These are phyloP conservation scores for Laspeyria flexula DNA, from an alignment of 2,888 invertebrate species.

Conservation along the genomic window DNA sequence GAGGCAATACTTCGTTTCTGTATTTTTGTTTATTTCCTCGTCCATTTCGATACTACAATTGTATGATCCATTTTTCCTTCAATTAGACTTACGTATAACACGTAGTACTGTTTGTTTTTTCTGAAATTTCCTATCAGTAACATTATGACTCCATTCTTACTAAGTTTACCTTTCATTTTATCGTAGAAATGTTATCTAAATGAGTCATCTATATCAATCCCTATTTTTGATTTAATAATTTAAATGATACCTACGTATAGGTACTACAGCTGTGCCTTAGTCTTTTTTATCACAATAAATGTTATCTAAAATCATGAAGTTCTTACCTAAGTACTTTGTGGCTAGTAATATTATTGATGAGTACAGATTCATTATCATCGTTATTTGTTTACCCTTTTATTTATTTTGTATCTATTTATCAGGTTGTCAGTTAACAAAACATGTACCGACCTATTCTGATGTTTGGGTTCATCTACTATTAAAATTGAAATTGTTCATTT, in stretches of 20 bases:
- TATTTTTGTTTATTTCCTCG: no score
- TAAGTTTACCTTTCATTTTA: neutral
- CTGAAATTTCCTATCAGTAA: conserved; percentile 2
- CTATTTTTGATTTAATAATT: no score
- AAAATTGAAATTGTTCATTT: conserved; percentile 21
- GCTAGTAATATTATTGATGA: conserved; percentile 1
- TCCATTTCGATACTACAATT: no score
- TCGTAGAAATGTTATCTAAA: no score
- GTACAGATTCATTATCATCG: conserved; percentile 2
- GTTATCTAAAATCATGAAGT: neutral
- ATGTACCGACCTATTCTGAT: conserved; percentile 19
- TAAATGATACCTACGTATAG: no score
- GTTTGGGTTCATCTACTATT: conserved; percentile 22
- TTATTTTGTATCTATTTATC: conserved; percentile 12
- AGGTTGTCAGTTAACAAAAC: conserved; percentile 17
- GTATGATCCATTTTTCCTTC: no score
- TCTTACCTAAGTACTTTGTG: neutral
- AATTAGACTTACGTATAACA: no score
- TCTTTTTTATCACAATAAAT: neutral
- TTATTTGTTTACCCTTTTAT: conserved; percentile 2
- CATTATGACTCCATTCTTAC: neutral
- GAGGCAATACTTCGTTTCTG: no score
- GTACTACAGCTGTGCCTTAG: no score
- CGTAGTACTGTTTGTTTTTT: no score
- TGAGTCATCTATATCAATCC: no score